Evolutionary conservation across 2,888 invertebrate species (phyloP).

Genomic region (Drosophila bunnanda): DNA sequence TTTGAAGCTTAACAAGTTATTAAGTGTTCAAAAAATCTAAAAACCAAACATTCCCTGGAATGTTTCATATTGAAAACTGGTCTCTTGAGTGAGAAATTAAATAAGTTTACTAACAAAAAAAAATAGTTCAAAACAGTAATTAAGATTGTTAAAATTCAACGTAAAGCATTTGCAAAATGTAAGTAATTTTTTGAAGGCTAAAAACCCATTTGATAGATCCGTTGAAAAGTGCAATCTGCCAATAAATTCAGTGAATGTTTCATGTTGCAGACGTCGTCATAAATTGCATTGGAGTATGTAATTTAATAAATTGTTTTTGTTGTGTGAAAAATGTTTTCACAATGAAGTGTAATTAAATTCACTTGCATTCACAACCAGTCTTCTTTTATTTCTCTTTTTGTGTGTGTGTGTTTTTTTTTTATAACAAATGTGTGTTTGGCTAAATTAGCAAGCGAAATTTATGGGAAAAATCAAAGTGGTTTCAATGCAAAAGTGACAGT

Average conservation of each 20-base stretch:
- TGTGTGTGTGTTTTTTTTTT: no score
- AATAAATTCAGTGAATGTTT: constrained; percentile 25
- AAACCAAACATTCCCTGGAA: background rate
- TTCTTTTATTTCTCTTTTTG: background rate
- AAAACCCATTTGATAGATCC: background rate
- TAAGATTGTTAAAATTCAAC: background rate
- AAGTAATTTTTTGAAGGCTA: background rate
- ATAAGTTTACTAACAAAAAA: background rate
- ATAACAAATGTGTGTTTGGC: constrained; percentile 2
- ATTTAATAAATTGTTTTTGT: constrained; percentile 14
- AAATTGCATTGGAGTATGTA: constrained; percentile 4
- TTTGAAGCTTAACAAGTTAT: background rate
- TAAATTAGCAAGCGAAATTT: constrained; percentile 2
- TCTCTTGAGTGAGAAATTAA: background rate
- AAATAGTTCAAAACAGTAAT: background rate
- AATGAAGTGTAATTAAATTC: constrained; percentile 26
- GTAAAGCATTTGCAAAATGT: background rate
- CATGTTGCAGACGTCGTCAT: constrained; percentile 2
- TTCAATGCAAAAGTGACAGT: constrained; percentile 10
- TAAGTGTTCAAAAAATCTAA: background rate
- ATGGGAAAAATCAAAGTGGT: constrained; percentile 2
- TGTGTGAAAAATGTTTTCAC: constrained; percentile 20
- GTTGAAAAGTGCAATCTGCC: constrained; percentile 4
- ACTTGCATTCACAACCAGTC: constrained; percentile 10
- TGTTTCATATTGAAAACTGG: background rate